Evolutionary conservation across 2,113 vertebrate genomes (phyloP).

Genomic region (Ophiodon elongatus): DNA sequence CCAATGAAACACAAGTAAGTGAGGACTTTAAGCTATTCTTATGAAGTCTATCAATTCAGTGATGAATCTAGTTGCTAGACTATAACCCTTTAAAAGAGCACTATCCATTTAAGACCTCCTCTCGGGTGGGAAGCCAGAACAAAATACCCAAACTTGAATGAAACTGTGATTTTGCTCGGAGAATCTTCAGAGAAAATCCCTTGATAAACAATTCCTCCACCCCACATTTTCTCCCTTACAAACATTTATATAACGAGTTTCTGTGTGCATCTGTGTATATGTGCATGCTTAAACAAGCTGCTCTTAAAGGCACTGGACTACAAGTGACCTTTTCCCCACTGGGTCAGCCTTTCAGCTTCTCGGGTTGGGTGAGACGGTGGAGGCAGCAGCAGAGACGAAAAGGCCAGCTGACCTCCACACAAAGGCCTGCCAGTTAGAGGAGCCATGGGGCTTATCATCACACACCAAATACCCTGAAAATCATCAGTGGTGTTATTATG

Average conservation of each 20-base stretch:
- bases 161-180: conserved; percentile 1
- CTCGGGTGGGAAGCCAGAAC: neutral
- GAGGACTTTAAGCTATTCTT: neutral
- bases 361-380: conserved; percentile 51
- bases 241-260: conserved; percentile 20
- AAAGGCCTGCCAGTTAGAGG: conserved; percentile 66
- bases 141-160: conserved; percentile 2
- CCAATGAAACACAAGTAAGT: conserved; percentile 27
- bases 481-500: conserved; percentile 7
- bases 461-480: conserved; percentile 58
- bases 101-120: neutral
- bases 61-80: neutral
- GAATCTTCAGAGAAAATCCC: neutral
- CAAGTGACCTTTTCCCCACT: conserved; percentile 69
- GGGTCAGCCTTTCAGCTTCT: conserved; percentile 68
- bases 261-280: neutral
- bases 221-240: neutral
- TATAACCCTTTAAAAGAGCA: neutral
- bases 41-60: neutral
- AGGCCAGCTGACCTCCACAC: conserved; percentile 75
- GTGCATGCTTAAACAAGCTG: conserved; percentile 21
- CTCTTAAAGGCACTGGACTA: conserved; percentile 46
- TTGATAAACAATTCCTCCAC: conserved; percentile 6
- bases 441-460: conserved; percentile 58
- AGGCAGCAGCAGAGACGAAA: conserved; percentile 75